A percentile compares a stretch with the other conserved stretches of the same genome.
These are phyloP conservation scores for Pangasius djambal DNA, from an alignment of 2,797 vertebrate species.

Conservation along the genomic window DNA sequence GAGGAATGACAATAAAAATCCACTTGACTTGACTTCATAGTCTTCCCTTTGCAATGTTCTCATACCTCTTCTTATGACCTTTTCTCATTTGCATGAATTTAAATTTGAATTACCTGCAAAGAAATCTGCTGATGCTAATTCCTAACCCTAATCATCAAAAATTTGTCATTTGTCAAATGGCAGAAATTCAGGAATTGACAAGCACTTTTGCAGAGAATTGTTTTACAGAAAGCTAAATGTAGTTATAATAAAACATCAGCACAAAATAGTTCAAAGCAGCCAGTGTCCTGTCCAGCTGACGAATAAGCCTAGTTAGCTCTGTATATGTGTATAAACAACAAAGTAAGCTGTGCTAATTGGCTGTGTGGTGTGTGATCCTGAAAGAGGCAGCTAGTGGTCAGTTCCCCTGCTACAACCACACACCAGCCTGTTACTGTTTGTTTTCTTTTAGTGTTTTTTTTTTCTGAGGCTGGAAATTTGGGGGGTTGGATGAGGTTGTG, in stretches of 20 bases:
- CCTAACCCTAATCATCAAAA: neutral
- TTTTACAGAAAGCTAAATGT: neutral
- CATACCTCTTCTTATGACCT: neutral
- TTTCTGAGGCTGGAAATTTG: conserved; percentile 57
- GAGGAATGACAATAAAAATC: too few species aligned
- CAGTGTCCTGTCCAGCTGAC: neutral
- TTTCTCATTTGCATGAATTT: neutral
- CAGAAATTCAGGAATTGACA: neutral
- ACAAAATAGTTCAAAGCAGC: neutral
- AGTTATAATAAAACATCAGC: neutral
- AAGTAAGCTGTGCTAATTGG: conserved; percentile 7
- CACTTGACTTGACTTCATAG: too few species aligned
- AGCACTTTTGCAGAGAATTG: neutral
- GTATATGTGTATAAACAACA: conserved; percentile 8
- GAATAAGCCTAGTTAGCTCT: conserved; percentile 23
- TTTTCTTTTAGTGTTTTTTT: conserved; percentile 61
- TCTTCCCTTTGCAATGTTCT: neutral
- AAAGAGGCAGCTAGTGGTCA: conserved; percentile 34
- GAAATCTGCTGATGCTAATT: neutral
- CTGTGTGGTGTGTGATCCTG: neutral
- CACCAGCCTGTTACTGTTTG: conserved; percentile 74
- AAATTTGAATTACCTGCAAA: neutral
- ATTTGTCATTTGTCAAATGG: neutral
- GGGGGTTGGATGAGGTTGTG: conserved; percentile 2
- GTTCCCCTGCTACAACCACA: conserved; percentile 62